Evolutionary conservation across 2,888 invertebrate species (phyloP).

Genomic region (Pterostichus madidus): DNA sequence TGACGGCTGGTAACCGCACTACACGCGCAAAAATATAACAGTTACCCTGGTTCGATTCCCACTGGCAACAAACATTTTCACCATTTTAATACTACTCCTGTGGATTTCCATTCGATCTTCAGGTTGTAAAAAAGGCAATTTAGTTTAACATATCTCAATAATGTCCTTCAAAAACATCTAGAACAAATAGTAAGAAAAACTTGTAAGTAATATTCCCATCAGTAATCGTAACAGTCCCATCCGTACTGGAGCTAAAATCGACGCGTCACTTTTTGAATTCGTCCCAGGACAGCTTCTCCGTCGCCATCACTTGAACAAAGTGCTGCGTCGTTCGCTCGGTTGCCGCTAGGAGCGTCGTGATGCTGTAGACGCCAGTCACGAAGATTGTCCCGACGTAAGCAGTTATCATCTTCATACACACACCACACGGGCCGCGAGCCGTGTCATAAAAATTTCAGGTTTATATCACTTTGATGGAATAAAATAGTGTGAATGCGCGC

Average conservation of each 20-base stretch:
- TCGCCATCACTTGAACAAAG: constrained; percentile 14
- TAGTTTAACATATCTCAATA: neutral
- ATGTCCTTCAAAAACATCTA: neutral
- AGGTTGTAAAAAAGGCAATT: neutral
- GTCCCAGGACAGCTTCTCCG: constrained; percentile 2
- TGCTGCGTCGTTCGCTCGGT: constrained; percentile 23
- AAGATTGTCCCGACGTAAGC: constrained; percentile 50
- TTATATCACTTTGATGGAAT: constrained; percentile 62
- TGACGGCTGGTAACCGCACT: too few species aligned
- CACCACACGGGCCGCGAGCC: neutral
- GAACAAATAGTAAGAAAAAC: neutral
- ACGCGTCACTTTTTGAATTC: constrained; percentile 34
- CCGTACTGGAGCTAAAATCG: neutral
- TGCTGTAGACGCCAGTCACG: neutral
- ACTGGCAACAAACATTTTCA: too few species aligned
- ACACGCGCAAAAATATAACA: too few species aligned
- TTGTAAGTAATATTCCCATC: constrained; percentile 4
- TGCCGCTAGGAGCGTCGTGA: neutral
- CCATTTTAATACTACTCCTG: too few species aligned
- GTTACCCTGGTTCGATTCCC: too few species aligned
- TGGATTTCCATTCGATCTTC: too few species aligned
- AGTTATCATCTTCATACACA: constrained; percentile 59
- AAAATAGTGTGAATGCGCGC: constrained; percentile 57
- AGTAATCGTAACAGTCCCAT: neutral
- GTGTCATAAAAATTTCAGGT: constrained; percentile 59